Conservation (phyloP, 2,888 invertebrate genomes). For the Lasioglossum leucozonium region DNA sequence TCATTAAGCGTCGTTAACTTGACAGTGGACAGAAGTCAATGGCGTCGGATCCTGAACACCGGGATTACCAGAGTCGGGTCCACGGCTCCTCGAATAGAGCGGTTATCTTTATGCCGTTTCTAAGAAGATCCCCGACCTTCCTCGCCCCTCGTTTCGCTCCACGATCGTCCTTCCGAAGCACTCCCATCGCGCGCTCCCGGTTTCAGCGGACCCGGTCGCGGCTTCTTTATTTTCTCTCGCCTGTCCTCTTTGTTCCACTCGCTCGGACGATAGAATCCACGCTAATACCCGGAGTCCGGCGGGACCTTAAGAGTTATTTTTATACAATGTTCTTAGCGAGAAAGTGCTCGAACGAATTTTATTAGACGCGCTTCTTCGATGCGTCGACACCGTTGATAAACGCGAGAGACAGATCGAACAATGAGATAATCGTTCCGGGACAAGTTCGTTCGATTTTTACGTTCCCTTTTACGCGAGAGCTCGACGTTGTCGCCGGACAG, state of each 20-base stretch:
- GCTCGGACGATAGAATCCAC: neutral
- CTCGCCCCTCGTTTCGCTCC: conserved; percentile 23
- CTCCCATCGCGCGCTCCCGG: conserved; percentile 7
- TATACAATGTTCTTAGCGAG: neutral
- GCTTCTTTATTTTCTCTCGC: conserved; percentile 13
- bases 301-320: neutral
- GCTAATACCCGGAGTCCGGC: neutral
- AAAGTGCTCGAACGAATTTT: neutral
- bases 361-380: too few species aligned
- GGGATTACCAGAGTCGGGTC: conserved; percentile 59
- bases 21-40: conserved; percentile 73
- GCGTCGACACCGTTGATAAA: too few species aligned
- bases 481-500: neutral
- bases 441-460: neutral
- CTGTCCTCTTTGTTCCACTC: too few species aligned
- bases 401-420: neutral
- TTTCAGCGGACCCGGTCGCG: conserved; percentile 3
- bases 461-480: neutral
- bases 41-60: conserved; percentile 48
- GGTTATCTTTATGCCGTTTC: conserved; percentile 73
- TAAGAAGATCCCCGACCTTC: conserved; percentile 64
- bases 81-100: conserved; percentile 64
- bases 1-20: conserved; percentile 73
- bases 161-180: conserved; percentile 33
- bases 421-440: neutral